Conservation (phyloP, 2,113 vertebrate genomes). For the Clarias magur region DNA sequence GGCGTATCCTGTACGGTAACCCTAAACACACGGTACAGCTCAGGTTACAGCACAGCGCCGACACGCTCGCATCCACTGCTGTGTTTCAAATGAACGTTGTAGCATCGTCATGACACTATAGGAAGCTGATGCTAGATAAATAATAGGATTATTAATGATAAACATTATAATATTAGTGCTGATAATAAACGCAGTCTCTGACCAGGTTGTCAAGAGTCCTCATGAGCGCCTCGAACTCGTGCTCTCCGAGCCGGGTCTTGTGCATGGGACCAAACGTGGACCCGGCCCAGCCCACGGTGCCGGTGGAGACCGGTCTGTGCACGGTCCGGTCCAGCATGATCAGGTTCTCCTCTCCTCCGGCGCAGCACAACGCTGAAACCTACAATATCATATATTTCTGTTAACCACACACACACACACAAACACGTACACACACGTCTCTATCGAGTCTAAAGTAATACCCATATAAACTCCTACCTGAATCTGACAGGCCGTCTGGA, state of each 20-base stretch:
- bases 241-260: conserved; percentile 91
- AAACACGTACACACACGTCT: not conserved
- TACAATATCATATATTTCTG: conserved; percentile 47
- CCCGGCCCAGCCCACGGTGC: conserved; percentile 89
- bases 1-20: conserved; percentile 91
- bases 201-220: conserved; percentile 95
- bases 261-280: conserved; percentile 93
- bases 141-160: not conserved
- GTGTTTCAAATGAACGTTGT: not conserved
- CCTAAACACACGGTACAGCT: conserved; percentile 66
- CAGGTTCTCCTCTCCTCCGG: conserved; percentile 85
- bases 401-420: not conserved
- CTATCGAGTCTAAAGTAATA: not conserved
- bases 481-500: conserved; percentile 93
- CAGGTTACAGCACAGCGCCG: not conserved
- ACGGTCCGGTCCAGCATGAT: conserved; percentile 84
- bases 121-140: not conserved
- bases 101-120: not conserved
- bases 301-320: conserved; percentile 78
- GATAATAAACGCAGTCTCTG: not conserved
- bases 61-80: not conserved
- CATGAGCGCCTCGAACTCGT: conserved; percentile 97
- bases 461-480: conserved; percentile 77
- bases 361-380: conserved; percentile 87
- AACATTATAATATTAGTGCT: not conserved